These are phyloP conservation scores for Leuciscus idus DNA, from an alignment of 2,113 vertebrate species.

Conservation along the genomic window DNA sequence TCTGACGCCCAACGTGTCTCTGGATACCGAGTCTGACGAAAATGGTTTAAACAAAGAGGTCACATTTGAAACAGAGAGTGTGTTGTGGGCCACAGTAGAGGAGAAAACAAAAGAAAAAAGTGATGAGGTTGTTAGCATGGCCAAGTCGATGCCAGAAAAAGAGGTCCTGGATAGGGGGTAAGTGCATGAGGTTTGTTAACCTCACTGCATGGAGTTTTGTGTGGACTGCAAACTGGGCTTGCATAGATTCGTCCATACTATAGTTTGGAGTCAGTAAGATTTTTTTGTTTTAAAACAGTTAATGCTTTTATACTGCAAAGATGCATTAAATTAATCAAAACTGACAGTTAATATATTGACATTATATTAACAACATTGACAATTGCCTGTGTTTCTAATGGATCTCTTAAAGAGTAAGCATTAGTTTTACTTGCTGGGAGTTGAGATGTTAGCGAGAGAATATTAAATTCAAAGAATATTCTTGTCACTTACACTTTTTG, in stretches of 20 bases:
- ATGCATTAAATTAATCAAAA: not conserved
- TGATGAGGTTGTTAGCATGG: not conserved
- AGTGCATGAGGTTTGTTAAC: constrained; percentile 36
- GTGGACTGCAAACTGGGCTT: not conserved
- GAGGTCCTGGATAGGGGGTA: constrained; percentile 45
- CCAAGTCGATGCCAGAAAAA: not conserved
- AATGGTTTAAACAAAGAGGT: constrained; percentile 6
- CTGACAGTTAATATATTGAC: too few species aligned
- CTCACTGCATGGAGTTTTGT: constrained; percentile 34
- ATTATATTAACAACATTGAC: not conserved
- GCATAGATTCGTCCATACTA: constrained; percentile 1
- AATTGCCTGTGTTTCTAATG: not conserved
- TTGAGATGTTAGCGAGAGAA: not conserved
- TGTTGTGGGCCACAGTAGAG: constrained; percentile 56
- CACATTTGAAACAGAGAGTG: constrained; percentile 43
- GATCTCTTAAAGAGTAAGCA: not conserved
- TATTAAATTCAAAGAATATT: not conserved
- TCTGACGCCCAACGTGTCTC: not conserved
- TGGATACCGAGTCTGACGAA: not conserved
- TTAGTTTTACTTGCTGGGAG: not conserved
- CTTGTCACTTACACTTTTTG: constrained; percentile 33
- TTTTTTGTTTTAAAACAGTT: not conserved
- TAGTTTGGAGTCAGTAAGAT: not conserved
- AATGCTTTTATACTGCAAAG: not conserved
- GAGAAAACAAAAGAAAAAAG: constrained; percentile 27